Base-by-base conservation (phyloP, 2,888 invertebrate genomes). In the Hydropsyche betteni region DNA sequence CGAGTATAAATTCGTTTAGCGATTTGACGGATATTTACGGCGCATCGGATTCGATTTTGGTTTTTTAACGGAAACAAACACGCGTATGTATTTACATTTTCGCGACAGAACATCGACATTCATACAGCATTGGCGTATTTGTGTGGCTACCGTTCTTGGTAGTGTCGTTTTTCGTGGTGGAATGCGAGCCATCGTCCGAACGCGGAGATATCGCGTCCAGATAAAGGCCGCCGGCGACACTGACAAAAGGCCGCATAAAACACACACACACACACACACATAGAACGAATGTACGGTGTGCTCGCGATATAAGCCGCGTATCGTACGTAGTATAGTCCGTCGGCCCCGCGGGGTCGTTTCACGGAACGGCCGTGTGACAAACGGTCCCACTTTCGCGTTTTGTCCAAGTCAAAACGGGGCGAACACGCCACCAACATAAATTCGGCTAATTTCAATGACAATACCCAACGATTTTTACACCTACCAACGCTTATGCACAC, bases 161-260 rank as follows among this genome's bases (percentile, higher is more conserved):
- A 16, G 24, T 14, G 64, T 36, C 36, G 8, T 64, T 34, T 64
- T 64, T 34, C 12, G 64, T 64, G 8, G 24, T 68, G 77, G 77
- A 76, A 76, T 75, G 76, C 74, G 73, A 74, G 68, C 34, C 70
- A 77, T 74, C 75, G 75, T 68, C 78, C 44, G 74, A 79, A 79
- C 78, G 76, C 76, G 10, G 10, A 79, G 79, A 79, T 79, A 78
- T 79, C 79, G 74, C 74, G 75, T 69, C 74, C 76, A 53, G 78
- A 78, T 78, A 78, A 78, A 75, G 75, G 76, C 64, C 24, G 58
- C 69, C 44, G 58, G 69, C 75, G 79, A 79, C 79, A 79, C 75
- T 79, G 79, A 79, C 75, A 78, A 79, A 79, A 78, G 71, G 76
- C 74, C 74, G 74, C 71, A 79, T 77, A 77, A 77, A 77, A 76